These are phyloP conservation scores for Tetragnatha montana DNA, from an alignment of 2,888 invertebrate species.

Conservation along the genomic window DNA sequence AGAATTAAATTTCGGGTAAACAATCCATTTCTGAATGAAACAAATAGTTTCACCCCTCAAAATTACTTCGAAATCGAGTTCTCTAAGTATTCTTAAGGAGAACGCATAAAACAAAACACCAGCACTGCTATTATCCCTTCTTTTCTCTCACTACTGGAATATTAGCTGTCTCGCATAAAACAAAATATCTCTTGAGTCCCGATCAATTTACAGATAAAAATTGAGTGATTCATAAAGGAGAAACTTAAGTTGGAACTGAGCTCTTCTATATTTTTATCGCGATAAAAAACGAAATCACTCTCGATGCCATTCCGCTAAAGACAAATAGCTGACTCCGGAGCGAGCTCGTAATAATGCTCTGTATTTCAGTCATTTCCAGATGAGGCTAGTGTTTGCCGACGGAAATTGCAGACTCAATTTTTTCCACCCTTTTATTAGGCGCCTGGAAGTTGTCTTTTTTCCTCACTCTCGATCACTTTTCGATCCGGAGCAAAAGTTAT, in stretches of 20 bases:
- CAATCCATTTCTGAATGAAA: too few relatives aligned
- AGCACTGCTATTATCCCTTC: neutral
- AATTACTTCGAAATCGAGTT: too few relatives aligned
- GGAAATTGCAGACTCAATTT: constrained; percentile 39
- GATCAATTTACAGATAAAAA: neutral
- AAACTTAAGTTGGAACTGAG: neutral
- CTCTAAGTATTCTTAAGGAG: too few relatives aligned
- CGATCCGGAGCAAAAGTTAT: neutral
- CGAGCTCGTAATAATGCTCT: constrained; percentile 20
- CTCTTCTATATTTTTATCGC: neutral
- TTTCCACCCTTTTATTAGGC: constrained; percentile 9
- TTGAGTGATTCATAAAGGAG: neutral
- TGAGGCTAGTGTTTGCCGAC: constrained; percentile 47
- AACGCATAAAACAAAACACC: neutral
- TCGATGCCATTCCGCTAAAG: constrained; percentile 46
- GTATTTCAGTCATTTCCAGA: constrained; percentile 33
- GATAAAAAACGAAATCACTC: constrained; percentile 6
- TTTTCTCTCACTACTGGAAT: neutral
- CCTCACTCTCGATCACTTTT: constrained; percentile 5
- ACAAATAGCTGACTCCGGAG: constrained; percentile 43
- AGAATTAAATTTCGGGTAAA: too few relatives aligned
- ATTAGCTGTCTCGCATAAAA: neutral
- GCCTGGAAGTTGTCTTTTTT: neutral
- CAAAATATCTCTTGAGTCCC: neutral
- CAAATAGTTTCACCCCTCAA: too few relatives aligned